Base-by-base conservation (phyloP, 1,140 invertebrate species). In the Pectinophora gossypiella region DNA sequence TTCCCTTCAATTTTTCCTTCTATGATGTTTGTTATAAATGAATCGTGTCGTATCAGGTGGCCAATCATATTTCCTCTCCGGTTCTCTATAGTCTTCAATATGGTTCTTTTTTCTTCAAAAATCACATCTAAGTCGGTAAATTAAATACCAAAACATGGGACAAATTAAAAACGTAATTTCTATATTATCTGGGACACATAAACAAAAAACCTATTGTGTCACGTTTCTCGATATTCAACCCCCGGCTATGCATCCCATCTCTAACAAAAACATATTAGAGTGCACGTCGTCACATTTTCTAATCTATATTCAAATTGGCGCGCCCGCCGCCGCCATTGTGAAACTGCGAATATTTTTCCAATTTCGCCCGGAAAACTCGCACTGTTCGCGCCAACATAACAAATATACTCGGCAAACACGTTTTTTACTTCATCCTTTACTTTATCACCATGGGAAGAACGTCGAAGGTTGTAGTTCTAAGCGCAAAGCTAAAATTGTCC, bases 281-380 rank as follows among this genome's bases (percentile, higher is more conserved):
- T 66, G 64, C 60, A 71, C 63, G 67, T 63, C 73, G 72, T 76
- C 77, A 74, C 77, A 80, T 80, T 72, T 79, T 81, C 71, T 81
- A 81, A 81, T 81, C 75, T 81, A 78, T 75, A 81, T 78, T 81
- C 77, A 81, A 81, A 81, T 81, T 80, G 74, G 68, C 76, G 72
- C 64, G 67, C 59, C 70, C 70, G 57, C 64, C 53, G 47, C 48
- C 64, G 65, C 68, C 62, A 69, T 76, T 77, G 72, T 80, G 68
- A 72, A 73, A 72, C 71, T 61, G 64, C 53, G 65, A 71, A 81
- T 78, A 81, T 81, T 81, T 81, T 81, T 78, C 75, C 77, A 81
- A 81, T 81, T 78, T 81, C 36, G 36, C 15, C 36, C 36, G 36
- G 36, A 40, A 40, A 40, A 40, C 36, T 40, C n/a, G 36, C 36